phyloP scores from a whole-genome alignment of 2,113 vertebrate genomes.

The Notothenia rossii region DNA sequence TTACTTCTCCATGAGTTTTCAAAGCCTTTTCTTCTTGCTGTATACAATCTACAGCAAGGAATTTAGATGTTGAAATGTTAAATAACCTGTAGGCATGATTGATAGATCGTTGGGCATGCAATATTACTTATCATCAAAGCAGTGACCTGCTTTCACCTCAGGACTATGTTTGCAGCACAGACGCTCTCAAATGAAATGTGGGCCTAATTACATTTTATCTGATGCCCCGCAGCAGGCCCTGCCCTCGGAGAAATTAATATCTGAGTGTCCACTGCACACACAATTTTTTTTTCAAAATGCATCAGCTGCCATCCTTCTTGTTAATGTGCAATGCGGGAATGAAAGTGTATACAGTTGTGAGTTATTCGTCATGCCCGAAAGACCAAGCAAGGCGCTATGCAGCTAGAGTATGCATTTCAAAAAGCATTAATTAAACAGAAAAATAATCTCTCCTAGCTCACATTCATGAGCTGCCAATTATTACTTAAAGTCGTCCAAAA shows the following conservation, averaged over 20 bases:
- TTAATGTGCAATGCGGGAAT: conserved; percentile 57
- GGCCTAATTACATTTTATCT: conserved; percentile 82
- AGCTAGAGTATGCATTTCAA: conserved; percentile 26
- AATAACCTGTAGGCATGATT: conserved; percentile 56
- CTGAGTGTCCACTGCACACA: conserved; percentile 62
- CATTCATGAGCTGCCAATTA: neutral
- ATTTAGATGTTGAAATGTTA: conserved; percentile 33
- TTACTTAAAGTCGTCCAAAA: neutral
- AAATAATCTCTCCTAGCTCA: neutral
- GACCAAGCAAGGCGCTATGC: neutral
- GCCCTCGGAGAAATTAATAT: conserved; percentile 80
- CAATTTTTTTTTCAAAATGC: conserved; percentile 69
- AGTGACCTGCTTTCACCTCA: conserved; percentile 54
- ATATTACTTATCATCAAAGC: conserved; percentile 68
- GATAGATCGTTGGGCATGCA: conserved; percentile 60
- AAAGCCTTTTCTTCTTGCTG: neutral
- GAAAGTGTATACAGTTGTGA: conserved; percentile 45
- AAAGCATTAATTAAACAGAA: neutral
- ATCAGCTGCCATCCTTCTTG: conserved; percentile 65
- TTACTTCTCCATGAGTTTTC: neutral
- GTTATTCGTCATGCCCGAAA: conserved; percentile 52
- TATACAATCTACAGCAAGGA: neutral
- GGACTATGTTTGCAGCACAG: conserved; percentile 60
- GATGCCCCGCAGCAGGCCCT: conserved; percentile 69
- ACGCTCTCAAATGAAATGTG: conserved; percentile 76